Evolutionary conservation across 2,888 invertebrate species (phyloP).

Genomic region (Rhyacophila evoluta): DNA sequence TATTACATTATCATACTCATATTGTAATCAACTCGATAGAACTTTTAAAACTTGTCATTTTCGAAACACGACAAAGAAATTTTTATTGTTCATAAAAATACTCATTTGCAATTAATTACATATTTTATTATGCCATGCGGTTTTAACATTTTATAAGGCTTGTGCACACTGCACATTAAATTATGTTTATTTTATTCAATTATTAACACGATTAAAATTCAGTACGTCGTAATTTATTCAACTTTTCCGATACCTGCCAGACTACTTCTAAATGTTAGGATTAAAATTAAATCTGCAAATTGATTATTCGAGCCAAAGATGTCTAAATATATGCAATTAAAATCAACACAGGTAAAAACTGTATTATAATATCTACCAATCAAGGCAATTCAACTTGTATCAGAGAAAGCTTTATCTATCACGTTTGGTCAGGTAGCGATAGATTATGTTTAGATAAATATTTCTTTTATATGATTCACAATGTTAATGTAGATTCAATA

Average conservation of each 20-base stretch:
- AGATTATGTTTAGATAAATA: too few relatives aligned
- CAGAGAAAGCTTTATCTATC: not conserved
- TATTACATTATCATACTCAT: too few relatives aligned
- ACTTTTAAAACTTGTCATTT: too few relatives aligned
- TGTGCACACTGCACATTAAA: not conserved
- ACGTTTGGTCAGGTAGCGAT: not conserved
- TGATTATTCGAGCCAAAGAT: not conserved
- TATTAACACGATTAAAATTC: not conserved
- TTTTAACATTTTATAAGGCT: not conserved
- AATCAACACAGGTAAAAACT: not conserved
- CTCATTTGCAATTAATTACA: not conserved
- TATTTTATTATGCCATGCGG: not conserved
- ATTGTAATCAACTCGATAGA: too few relatives aligned
- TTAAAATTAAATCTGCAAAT: not conserved
- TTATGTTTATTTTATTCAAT: not conserved
- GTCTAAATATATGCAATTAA: constrained; percentile 1
- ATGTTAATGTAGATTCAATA: too few relatives aligned
- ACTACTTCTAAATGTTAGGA: not conserved
- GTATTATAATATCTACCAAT: not conserved
- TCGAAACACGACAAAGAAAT: not conserved
- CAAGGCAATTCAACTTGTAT: constrained; percentile 10
- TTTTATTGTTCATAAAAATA: not conserved
- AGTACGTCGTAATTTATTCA: not conserved
- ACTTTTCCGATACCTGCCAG: not conserved
- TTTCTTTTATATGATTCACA: too few relatives aligned